These are phyloP conservation scores for Tetranychus truncatus DNA, from an alignment of 2,888 invertebrate genomes.

Conservation along the genomic window DNA sequence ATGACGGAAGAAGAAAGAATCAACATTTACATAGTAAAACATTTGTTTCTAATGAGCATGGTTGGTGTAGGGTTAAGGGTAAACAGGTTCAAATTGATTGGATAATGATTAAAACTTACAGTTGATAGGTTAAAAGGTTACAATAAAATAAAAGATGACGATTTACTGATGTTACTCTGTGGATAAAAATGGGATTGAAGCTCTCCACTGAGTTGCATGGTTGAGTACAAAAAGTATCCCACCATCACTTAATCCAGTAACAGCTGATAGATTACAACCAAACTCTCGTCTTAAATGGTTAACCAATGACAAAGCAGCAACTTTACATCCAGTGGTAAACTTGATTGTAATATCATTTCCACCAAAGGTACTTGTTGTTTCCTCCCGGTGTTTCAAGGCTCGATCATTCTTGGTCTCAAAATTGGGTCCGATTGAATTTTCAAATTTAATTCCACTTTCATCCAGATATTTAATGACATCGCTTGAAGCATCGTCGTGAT, in stretches of 20 bases:
- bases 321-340: conserved; percentile 6
- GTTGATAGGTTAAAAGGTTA: background rate
- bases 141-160: background rate
- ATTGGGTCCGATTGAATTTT: background rate
- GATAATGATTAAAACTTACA: background rate
- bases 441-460: conserved; percentile 2
- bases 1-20: no score
- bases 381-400: conserved; percentile 6
- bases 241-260: background rate
- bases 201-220: conserved; percentile 4
- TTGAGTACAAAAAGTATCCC: background rate
- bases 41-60: no score
- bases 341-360: background rate
- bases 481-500: background rate
- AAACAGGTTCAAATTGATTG: background rate
- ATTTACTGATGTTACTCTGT: background rate
- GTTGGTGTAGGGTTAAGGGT: no score
- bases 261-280: background rate
- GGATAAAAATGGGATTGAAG: conserved; percentile 3
- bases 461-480: background rate
- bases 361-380: background rate
- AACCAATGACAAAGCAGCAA: background rate
- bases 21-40: no score
- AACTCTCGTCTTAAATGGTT: background rate
- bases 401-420: background rate